These are phyloP conservation scores for Pecten maximus DNA, from an alignment of 2,888 invertebrate genomes.

Conservation along the genomic window DNA sequence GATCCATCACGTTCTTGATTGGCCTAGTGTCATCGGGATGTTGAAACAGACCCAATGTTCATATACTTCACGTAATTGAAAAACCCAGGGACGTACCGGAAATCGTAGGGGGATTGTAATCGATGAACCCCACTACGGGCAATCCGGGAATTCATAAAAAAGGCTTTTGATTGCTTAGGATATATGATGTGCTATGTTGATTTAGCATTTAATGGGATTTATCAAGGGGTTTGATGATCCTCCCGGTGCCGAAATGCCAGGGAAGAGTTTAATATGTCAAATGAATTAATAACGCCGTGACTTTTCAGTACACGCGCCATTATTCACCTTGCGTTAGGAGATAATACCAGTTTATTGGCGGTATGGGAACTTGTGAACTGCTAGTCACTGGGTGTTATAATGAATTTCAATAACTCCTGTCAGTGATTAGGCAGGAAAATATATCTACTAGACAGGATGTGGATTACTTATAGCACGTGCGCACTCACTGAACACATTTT, in stretches of 20 bases:
- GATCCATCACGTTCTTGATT: conserved; percentile 28
- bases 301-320: background rate
- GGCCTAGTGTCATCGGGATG: background rate
- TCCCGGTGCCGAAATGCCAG: conserved; percentile 5
- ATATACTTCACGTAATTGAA: conserved; percentile 29
- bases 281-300: background rate
- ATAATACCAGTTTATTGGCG: background rate
- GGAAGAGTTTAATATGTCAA: background rate
- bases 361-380: background rate
- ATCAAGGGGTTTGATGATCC: conserved; percentile 2
- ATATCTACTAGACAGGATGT: background rate
- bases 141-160: conserved; percentile 26
- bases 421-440: background rate
- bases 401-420: background rate
- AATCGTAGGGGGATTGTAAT: conserved; percentile 26
- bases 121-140: background rate
- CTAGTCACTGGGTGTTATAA: background rate
- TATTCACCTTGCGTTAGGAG: background rate
- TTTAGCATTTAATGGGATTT: conserved; percentile 7
- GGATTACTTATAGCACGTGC: background rate
- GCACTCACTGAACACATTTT: background rate
- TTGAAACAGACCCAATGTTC: conserved; percentile 22
- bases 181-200: background rate
- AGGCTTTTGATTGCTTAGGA: conserved; percentile 24
- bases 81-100: conserved; percentile 9